These are phyloP conservation scores for Aurelia aurita DNA, from an alignment of 30 jellyfish, hydroid and myxozoan genomes.

Conservation along the genomic window DNA sequence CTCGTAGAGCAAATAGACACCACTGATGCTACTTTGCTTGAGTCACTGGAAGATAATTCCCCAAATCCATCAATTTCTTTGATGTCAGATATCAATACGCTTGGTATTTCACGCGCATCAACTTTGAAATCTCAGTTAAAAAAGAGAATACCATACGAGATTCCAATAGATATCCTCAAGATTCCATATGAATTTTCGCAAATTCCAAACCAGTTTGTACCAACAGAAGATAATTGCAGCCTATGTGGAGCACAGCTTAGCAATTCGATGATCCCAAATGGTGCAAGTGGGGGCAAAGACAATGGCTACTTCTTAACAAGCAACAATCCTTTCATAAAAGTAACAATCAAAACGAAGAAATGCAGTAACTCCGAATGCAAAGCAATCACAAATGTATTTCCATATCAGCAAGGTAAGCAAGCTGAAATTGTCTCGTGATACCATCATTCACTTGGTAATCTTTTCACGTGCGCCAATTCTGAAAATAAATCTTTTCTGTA, in stretches of 20 bases:
- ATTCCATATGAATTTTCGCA: background rate
- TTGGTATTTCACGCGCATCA: background rate
- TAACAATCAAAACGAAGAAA: background rate
- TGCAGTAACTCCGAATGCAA: too few relatives aligned
- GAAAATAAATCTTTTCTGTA: too few relatives aligned
- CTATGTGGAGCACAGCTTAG: background rate
- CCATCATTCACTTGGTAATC: too few relatives aligned
- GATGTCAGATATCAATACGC: background rate
- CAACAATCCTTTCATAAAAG: background rate
- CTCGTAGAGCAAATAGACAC: background rate
- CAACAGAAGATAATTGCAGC: background rate
- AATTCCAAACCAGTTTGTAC: background rate
- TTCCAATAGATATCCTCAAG: background rate
- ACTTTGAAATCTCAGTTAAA: background rate
- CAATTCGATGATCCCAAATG: background rate
- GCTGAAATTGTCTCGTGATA: too few relatives aligned
- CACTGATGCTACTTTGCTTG: too few relatives aligned
- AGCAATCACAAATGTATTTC: too few relatives aligned
- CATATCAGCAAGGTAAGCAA: too few relatives aligned
- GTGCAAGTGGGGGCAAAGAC: background rate
- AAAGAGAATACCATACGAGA: background rate
- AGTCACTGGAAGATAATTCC: too few relatives aligned
- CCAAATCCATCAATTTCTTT: too few relatives aligned
- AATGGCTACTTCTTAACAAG: background rate
- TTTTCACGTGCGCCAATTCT: too few relatives aligned